Evolutionary conservation across 2,113 vertebrate genomes (phyloP).

Genomic region (Ctenodactylus gundi): DNA sequence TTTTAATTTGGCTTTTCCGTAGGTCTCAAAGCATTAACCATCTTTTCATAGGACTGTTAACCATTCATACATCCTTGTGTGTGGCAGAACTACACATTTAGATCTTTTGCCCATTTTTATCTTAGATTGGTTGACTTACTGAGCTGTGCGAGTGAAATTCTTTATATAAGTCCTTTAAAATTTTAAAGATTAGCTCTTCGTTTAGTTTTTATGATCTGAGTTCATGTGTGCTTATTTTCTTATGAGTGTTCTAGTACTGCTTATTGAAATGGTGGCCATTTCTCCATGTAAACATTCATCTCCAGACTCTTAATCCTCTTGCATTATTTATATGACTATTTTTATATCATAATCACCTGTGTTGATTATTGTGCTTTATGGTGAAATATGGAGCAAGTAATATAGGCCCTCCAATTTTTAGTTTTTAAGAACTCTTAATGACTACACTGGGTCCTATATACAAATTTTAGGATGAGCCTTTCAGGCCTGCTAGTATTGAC

Average conservation of each 20-base stretch:
- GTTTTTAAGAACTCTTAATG: neutral
- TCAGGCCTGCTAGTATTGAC: neutral
- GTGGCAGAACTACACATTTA: neutral
- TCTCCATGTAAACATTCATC: neutral
- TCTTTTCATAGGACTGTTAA: neutral
- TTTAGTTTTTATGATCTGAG: constrained; percentile 16
- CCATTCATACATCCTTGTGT: neutral
- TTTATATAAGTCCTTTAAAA: neutral
- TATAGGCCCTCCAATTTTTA: neutral
- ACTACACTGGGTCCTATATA: neutral
- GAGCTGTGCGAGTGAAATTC: neutral
- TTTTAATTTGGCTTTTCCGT: constrained; percentile 34
- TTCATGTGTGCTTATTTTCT: neutral
- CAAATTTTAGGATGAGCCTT: neutral
- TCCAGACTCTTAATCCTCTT: neutral
- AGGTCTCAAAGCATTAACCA: neutral
- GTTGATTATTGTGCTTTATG: neutral
- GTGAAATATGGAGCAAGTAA: neutral
- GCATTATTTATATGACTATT: neutral
- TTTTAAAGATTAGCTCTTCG: neutral
- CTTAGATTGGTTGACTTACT: neutral
- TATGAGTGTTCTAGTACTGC: neutral
- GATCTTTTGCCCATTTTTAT: neutral
- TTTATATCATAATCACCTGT: neutral
- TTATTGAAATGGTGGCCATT: neutral